Evolutionary conservation across 2,797 vertebrate genomes (phyloP).

Genomic region (Paguma larvata): DNA sequence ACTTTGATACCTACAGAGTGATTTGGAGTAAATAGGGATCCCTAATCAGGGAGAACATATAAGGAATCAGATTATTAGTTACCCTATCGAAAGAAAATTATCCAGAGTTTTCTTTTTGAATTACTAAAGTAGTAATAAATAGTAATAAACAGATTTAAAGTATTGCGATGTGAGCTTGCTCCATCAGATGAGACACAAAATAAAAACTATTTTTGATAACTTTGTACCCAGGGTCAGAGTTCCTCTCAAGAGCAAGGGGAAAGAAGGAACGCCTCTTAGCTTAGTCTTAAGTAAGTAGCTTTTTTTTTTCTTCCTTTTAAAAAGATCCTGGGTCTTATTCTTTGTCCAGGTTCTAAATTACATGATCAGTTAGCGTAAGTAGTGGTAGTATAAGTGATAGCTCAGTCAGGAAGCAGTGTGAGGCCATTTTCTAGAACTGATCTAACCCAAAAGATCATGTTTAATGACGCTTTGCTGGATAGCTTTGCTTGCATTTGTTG

Average conservation of each 20-base stretch:
- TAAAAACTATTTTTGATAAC: slow-evolving; percentile 84
- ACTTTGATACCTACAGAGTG: neutral
- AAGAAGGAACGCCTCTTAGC: slow-evolving; percentile 83
- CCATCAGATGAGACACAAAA: slow-evolving; percentile 76
- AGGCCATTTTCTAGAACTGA: slow-evolving; percentile 75
- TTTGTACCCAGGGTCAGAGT: slow-evolving; percentile 84
- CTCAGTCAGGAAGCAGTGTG: slow-evolving; percentile 69
- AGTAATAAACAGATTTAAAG: slow-evolving; percentile 62
- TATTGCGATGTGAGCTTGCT: slow-evolving; percentile 76
- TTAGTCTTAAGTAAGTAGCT: slow-evolving; percentile 85
- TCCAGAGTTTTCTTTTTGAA: slow-evolving; percentile 59
- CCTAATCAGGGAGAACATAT: slow-evolving; percentile 4
- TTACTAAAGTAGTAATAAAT: slow-evolving; percentile 29
- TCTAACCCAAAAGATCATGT: slow-evolving; percentile 64
- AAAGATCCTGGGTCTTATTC: slow-evolving; percentile 79
- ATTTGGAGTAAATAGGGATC: slow-evolving; percentile 52
- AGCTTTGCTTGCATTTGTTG: slow-evolving; percentile 73
- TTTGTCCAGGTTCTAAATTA: slow-evolving; percentile 78
- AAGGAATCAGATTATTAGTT: slow-evolving; percentile 59
- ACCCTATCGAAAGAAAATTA: slow-evolving; percentile 56
- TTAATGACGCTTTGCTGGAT: slow-evolving; percentile 72
- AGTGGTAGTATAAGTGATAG: slow-evolving; percentile 73
- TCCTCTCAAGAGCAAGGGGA: slow-evolving; percentile 84
- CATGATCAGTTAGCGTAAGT: slow-evolving; percentile 64
- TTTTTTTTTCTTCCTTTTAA: slow-evolving; percentile 77